Evolutionary conservation across 2,888 invertebrate genomes (phyloP), one percentile per base, ranked within the genome.

Genomic region (Dione juno): DNA sequence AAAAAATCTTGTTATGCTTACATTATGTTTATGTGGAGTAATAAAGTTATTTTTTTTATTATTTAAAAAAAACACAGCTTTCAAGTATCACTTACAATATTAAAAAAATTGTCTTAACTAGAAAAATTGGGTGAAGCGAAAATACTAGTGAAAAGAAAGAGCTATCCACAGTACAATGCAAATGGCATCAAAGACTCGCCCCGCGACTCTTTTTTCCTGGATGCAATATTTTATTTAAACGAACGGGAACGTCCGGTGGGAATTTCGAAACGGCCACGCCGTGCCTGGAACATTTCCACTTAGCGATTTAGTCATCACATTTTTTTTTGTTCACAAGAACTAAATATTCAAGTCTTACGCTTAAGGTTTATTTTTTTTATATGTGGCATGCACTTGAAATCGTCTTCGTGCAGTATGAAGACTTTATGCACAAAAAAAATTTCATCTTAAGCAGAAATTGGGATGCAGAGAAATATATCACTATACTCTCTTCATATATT

Each of bases 211-310:
- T 68, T 68, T 48, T 68, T 21, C 21, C 28, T 52, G 61, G 43
- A 68, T 28, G 41, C 59, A 21, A 37, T 63, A 43, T 53, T 19
- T 53, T 63, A 63, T 68, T 68, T 68, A 68, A 37, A 43, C 43
- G 67, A 68, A 45, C 37, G 21, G 52, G 45, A 54, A 21, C 19
- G 16, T 68, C 68, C 68, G 53, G 41, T 53, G 68, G 54, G 45
- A 21, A 43, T 61, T 63, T 19, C 43, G 45, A 50, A 37, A 50
- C 48, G 48, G 63, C 35, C 37, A 8, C n/a, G n/a, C n/a, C n/a
- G n/a, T 21, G 41, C 41, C 16, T 19, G 50, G 10, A 64, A 64
- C 48, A 64, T 64, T 64, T 63, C 37, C 16, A 64, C 48, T 50
- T 28, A 13, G 16, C 35, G 16, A 64, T 19, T 50, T 37, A 64